Conservation (phyloP, 1,140 invertebrate genomes). For the Maconellicoccus hirsutus region DNA sequence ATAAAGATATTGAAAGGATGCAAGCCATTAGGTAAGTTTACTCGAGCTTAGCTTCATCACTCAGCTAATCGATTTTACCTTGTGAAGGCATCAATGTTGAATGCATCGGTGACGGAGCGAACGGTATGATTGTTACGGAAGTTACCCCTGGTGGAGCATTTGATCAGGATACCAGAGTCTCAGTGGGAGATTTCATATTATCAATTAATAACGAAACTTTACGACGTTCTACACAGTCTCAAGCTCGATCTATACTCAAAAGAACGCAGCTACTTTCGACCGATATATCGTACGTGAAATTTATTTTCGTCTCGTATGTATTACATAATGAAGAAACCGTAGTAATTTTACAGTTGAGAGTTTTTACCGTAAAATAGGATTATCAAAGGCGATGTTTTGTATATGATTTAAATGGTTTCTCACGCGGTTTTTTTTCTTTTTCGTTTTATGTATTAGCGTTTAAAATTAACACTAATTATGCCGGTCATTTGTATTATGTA, state of each 20-base stretch:
- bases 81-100: slow-evolving; percentile 43
- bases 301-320: background rate
- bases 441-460: background rate
- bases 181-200: slow-evolving; percentile 39
- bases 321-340: background rate
- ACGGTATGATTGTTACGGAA: slow-evolving; percentile 49
- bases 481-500: too few relatives aligned
- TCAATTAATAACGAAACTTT: slow-evolving; percentile 53
- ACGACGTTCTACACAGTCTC: slow-evolving; percentile 46
- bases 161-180: slow-evolving; percentile 44
- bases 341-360: background rate
- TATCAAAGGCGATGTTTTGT: background rate
- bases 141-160: slow-evolving; percentile 43
- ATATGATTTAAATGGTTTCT: slow-evolving; percentile 11
- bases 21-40: slow-evolving; percentile 43
- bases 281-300: slow-evolving; percentile 35
- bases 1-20: slow-evolving; percentile 47
- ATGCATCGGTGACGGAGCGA: slow-evolving; percentile 46
- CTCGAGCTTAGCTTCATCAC: too few relatives aligned
- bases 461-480: too few relatives aligned
- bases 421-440: background rate
- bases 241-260: slow-evolving; percentile 49
- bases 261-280: slow-evolving; percentile 44
- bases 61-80: background rate
- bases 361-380: background rate